Evolutionary conservation across 2,797 vertebrate genomes (phyloP).

Genomic region (Anolis apletophallus): DNA sequence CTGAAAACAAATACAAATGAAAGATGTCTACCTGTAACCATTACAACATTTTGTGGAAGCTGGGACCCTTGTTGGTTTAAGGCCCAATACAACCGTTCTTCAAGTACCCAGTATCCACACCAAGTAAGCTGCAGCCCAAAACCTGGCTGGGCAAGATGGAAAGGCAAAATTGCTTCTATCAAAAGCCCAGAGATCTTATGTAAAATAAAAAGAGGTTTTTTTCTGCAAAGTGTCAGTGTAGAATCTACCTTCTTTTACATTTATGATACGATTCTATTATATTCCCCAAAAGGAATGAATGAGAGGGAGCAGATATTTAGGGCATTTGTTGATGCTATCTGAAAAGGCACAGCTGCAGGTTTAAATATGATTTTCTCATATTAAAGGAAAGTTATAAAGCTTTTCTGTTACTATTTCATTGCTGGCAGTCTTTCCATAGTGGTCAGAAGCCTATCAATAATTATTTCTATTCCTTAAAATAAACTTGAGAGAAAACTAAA

Average conservation of each 20-base stretch:
- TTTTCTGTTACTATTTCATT: neutral
- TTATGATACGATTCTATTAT: neutral
- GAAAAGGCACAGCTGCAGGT: neutral
- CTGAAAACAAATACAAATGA: neutral
- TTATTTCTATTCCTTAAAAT: constrained; percentile 8
- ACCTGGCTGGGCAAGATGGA: neutral
- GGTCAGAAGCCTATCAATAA: neutral
- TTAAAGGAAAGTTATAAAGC: neutral
- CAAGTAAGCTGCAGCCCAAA: neutral
- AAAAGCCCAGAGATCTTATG: neutral
- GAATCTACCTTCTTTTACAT: neutral
- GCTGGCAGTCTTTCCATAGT: neutral
- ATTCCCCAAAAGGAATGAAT: neutral
- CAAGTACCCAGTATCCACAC: neutral
- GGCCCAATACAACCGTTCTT: neutral
- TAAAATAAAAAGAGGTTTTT: neutral
- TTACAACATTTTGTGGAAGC: neutral
- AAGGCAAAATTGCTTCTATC: neutral
- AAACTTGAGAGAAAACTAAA: constrained; percentile 6
- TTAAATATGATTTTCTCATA: neutral
- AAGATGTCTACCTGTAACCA: neutral
- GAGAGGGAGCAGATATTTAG: neutral
- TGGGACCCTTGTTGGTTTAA: neutral
- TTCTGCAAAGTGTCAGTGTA: neutral
- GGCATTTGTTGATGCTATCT: neutral